Evolutionary conservation across 1,140 invertebrate genomes (phyloP).

Genomic region (Drosophila tani): DNA sequence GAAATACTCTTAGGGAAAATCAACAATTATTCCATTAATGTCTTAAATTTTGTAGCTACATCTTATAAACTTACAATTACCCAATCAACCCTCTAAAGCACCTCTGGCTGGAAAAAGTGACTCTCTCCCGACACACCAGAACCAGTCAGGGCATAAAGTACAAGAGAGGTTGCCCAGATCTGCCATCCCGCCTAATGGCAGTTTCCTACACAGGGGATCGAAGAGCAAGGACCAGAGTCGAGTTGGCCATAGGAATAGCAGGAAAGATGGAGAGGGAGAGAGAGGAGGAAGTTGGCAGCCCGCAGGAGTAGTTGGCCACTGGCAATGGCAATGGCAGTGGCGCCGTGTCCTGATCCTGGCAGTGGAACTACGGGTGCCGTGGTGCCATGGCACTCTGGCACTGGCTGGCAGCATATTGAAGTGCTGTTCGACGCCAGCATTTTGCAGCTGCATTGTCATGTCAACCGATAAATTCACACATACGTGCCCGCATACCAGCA

Average conservation of each 20-base stretch:
- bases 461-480: constrained; percentile 83
- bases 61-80: too few species aligned
- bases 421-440: constrained; percentile 80
- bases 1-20: too few species aligned
- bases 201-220: constrained; percentile 74
- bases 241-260: background rate
- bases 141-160: constrained; percentile 60
- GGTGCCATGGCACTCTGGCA: constrained; percentile 31
- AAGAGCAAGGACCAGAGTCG: constrained; percentile 62
- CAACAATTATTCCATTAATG: background rate
- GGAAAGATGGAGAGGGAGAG: background rate
- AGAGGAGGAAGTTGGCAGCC: constrained; percentile 44
- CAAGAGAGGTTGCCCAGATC: constrained; percentile 62
- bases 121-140: constrained; percentile 33
- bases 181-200: constrained; percentile 73
- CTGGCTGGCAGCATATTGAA: constrained; percentile 71
- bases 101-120: constrained; percentile 12
- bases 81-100: constrained; percentile 35
- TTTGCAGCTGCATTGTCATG: constrained; percentile 84
- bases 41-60: background rate
- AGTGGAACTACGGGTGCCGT: constrained; percentile 1
- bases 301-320: constrained; percentile 32
- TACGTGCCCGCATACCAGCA: constrained; percentile 72
- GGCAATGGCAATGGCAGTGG: constrained; percentile 38
- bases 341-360: constrained; percentile 15